Percentiles rank a stretch among this genome's conserved stretches.
These are phyloP conservation scores for Atherinosoma microstoma DNA, from an alignment of 2,797 vertebrate genomes.

Conservation along the genomic window DNA sequence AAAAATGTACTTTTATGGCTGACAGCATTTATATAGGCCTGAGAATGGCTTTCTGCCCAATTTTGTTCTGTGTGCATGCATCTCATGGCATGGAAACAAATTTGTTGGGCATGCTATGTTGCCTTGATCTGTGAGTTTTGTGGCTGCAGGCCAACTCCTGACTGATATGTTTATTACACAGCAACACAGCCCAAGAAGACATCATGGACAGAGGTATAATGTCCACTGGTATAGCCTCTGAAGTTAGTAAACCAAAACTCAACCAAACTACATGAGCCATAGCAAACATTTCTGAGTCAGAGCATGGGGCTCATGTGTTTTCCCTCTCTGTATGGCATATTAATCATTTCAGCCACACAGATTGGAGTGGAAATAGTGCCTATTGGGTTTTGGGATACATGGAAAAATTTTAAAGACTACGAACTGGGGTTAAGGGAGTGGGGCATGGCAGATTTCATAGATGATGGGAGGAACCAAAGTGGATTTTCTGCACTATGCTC, in stretches of 20 bases:
- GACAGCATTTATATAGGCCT: slow-evolving; percentile 36
- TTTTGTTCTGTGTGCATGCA: slow-evolving; percentile 26
- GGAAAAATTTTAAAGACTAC: slow-evolving; percentile 35
- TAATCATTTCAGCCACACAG: slow-evolving; percentile 35
- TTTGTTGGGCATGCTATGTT: slow-evolving; percentile 21
- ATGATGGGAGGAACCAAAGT: slow-evolving; percentile 71
- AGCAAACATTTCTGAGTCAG: slow-evolving; percentile 50
- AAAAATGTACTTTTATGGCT: slow-evolving; percentile 25
- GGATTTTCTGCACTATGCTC: slow-evolving; percentile 73
- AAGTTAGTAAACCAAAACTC: slow-evolving; percentile 23
- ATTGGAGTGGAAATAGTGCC: slow-evolving; percentile 20
- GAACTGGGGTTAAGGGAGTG: slow-evolving; percentile 40
- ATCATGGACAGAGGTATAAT: slow-evolving; percentile 3
- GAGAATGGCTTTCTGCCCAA: slow-evolving; percentile 26
- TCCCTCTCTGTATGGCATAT: slow-evolving; percentile 14
- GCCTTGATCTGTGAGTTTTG: slow-evolving; percentile 16
- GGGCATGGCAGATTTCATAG: slow-evolving; percentile 66
- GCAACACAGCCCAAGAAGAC: not conserved
- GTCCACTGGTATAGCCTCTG: slow-evolving; percentile 19
- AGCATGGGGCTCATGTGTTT: slow-evolving; percentile 17
- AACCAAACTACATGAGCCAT: slow-evolving; percentile 7
- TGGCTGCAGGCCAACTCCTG: slow-evolving; percentile 27
- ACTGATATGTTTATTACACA: slow-evolving; percentile 40
- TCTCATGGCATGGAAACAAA: slow-evolving; percentile 50
- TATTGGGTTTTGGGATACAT: slow-evolving; percentile 33